phyloP scores from a whole-genome alignment of 1,140 invertebrate genomes.

The Apis mellifera region DNA sequence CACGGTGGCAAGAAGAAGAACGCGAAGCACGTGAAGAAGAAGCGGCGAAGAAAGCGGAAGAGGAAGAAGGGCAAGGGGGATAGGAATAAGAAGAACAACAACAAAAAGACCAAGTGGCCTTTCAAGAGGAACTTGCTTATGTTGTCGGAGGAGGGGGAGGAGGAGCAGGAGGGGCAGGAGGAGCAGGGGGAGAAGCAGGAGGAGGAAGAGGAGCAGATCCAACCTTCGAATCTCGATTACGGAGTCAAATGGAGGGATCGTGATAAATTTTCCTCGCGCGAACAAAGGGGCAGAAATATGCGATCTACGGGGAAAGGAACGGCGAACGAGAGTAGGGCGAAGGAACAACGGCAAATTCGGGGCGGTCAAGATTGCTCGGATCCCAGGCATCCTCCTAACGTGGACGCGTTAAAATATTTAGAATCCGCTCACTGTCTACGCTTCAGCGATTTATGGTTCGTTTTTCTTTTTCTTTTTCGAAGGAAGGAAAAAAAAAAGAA shows the following conservation, averaged over 20 bases:
- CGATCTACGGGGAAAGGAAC: not conserved
- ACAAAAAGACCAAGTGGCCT: constrained; percentile 40
- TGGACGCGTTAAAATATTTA: constrained; percentile 76
- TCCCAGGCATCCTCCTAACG: constrained; percentile 71
- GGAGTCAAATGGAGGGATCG: not conserved
- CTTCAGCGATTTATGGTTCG: constrained; percentile 81
- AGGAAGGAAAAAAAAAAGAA: not conserved
- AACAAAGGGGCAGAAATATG: not conserved
- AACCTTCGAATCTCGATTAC: too few relatives aligned
- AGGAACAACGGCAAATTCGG: constrained; percentile 70
- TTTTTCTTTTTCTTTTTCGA: not conserved
- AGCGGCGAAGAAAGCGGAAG: constrained; percentile 33
- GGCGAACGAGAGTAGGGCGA: constrained; percentile 43
- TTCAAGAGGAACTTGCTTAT: constrained; percentile 55
- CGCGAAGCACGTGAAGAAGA: constrained; percentile 13
- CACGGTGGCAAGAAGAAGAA: constrained; percentile 22
- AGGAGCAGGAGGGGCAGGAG: not conserved
- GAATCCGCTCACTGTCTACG: constrained; percentile 82
- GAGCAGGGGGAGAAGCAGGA: not conserved
- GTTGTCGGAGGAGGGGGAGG: constrained; percentile 30
- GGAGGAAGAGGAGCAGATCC: constrained; percentile 3
- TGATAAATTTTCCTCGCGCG: not conserved
- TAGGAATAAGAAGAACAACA: constrained; percentile 43
- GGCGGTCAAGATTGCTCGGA: constrained; percentile 80
- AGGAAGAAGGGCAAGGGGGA: constrained; percentile 46